Evolutionary conservation across 2,797 vertebrate species (phyloP).

Genomic region (Intellagama lesueurii): DNA sequence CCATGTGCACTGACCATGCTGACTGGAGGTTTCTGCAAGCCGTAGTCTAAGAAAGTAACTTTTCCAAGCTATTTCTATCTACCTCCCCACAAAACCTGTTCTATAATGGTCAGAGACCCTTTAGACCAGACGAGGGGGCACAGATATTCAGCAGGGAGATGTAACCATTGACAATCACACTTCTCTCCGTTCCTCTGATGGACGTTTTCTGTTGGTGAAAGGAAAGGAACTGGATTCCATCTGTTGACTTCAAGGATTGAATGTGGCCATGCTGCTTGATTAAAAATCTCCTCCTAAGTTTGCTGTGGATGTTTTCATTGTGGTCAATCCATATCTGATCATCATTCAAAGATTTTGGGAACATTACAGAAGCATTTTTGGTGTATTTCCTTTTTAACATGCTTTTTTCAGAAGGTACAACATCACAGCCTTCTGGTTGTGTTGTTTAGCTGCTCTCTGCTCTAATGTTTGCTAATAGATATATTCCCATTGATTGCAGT

Average conservation of each 20-base stretch:
- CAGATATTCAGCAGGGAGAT: not conserved
- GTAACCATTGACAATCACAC: not conserved
- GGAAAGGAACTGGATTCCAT: too few species aligned
- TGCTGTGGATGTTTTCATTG: not conserved
- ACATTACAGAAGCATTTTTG: not conserved
- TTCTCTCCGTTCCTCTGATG: not conserved
- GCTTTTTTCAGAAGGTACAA: constrained; percentile 5
- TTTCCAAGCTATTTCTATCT: too few species aligned
- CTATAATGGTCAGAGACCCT: not conserved
- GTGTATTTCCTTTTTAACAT: not conserved
- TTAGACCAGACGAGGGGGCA: not conserved
- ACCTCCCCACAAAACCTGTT: not conserved
- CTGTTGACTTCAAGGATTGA: not conserved
- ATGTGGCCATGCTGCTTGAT: not conserved
- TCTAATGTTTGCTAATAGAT: constrained; percentile 64
- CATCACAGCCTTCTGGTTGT: not conserved
- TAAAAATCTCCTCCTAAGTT: not conserved
- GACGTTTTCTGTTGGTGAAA: too few species aligned
- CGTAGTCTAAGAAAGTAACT: too few species aligned
- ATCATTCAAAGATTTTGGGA: not conserved
- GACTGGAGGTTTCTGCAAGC: too few species aligned
- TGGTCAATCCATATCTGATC: not conserved
- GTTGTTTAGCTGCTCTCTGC: constrained; percentile 63
- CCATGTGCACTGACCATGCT: too few species aligned
- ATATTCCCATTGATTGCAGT: constrained; percentile 68